Evolutionary conservation across 2,113 vertebrate species (phyloP).

Genomic region (Ariopsis seemanni): DNA sequence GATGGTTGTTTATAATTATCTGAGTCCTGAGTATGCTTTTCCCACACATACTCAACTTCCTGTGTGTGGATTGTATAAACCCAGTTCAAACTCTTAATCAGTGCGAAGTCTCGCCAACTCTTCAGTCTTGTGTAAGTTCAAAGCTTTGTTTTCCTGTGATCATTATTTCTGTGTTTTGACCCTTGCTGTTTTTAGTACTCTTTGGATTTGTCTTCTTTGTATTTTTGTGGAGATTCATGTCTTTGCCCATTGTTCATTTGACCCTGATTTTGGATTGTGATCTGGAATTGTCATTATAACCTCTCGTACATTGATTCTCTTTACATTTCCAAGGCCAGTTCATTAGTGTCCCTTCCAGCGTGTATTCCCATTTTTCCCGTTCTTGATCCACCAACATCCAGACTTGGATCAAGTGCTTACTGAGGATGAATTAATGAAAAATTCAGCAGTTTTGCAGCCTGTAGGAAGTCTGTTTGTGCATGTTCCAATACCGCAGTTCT

Average conservation of each 20-base stretch:
- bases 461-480: not conserved
- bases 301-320: not conserved
- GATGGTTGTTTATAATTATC: not conserved
- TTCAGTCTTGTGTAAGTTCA: not conserved
- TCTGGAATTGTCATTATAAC: not conserved
- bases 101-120: not conserved
- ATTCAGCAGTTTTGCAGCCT: constrained; percentile 6
- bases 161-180: not conserved
- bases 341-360: not conserved
- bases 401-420: not conserved
- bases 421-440: not conserved
- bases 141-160: not conserved
- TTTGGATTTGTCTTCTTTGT: not conserved
- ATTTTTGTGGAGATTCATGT: not conserved
- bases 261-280: not conserved
- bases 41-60: not conserved
- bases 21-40: not conserved
- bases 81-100: not conserved
- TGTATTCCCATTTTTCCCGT: not conserved
- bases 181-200: not conserved
- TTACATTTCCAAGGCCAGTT: not conserved
- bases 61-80: not conserved
- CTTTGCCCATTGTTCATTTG: not conserved
- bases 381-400: not conserved
- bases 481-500: not conserved